Percentiles rank a stretch among this genome's conserved stretches.
phyloP scores from a whole-genome alignment of 2,888 invertebrate genomes.

The Teleiodes luculella region DNA sequence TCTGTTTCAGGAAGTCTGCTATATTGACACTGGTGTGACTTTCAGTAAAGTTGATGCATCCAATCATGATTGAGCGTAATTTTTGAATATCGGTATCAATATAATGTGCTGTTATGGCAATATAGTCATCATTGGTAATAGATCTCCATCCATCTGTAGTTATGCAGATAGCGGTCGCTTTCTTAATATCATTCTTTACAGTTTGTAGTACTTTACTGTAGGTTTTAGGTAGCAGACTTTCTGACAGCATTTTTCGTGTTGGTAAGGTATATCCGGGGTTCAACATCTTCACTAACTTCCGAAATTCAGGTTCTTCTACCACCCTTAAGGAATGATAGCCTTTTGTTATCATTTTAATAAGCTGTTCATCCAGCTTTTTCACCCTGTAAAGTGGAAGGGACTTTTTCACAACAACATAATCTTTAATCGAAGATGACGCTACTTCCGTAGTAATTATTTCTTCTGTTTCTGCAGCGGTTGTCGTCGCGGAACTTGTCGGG shows the following conservation, averaged over 20 bases:
- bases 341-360: not conserved
- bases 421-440: not conserved
- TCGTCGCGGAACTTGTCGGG: not conserved
- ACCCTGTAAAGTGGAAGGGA: not conserved
- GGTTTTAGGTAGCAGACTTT: slow-evolving; percentile 24
- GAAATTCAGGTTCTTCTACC: slow-evolving; percentile 16
- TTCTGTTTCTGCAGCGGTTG: not conserved
- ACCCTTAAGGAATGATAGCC: not conserved
- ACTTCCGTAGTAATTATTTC: too few species aligned
- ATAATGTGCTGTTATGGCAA: slow-evolving; percentile 24
- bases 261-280: slow-evolving; percentile 25
- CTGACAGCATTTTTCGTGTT: slow-evolving; percentile 26
- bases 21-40: slow-evolving; percentile 17
- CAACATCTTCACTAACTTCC: slow-evolving; percentile 21
- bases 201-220: slow-evolving; percentile 16
- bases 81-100: not conserved
- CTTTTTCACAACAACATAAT: not conserved
- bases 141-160: slow-evolving; percentile 29
- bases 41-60: slow-evolving; percentile 12
- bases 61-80: slow-evolving; percentile 12
- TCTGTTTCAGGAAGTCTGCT: slow-evolving; percentile 5
- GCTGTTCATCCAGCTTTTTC: not conserved
- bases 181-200: slow-evolving; percentile 13
- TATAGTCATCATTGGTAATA: slow-evolving; percentile 15
- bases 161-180: slow-evolving; percentile 24